phyloP scores from a whole-genome alignment of 2,113 vertebrate genomes.

The Connochaetes taurinus region DNA sequence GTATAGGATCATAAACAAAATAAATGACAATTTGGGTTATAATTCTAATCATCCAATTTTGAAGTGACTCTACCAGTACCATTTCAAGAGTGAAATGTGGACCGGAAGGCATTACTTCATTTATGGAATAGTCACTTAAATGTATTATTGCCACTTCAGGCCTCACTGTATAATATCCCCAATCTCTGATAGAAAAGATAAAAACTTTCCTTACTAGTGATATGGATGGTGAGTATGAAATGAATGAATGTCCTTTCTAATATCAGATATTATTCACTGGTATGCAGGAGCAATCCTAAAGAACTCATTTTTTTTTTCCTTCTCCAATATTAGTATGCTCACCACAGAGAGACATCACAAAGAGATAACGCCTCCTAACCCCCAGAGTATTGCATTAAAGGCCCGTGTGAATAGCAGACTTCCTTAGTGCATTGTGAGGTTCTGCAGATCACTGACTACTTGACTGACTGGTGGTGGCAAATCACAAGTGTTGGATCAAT shows the following conservation, averaged over 20 bases:
- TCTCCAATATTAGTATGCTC: neutral
- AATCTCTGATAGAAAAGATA: neutral
- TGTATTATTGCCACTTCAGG: neutral
- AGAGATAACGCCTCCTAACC: neutral
- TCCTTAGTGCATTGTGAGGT: neutral
- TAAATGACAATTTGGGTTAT: neutral
- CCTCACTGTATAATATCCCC: neutral
- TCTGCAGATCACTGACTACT: neutral
- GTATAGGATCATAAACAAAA: neutral
- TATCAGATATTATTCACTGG: neutral
- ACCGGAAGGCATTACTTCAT: neutral
- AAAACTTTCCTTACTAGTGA: neutral
- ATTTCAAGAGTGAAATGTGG: neutral
- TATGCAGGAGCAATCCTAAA: constrained; percentile 4
- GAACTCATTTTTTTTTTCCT: neutral
- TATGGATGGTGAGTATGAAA: neutral
- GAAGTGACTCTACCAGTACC: neutral
- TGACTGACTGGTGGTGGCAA: neutral
- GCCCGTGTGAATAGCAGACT: neutral
- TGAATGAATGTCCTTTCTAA: neutral
- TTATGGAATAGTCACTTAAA: neutral
- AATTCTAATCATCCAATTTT: neutral
- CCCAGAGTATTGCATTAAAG: neutral
- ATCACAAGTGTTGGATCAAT: neutral
- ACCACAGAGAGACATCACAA: neutral